Base-by-base conservation (phyloP, 2,797 vertebrate genomes). In the Mycteria americana region DNA sequence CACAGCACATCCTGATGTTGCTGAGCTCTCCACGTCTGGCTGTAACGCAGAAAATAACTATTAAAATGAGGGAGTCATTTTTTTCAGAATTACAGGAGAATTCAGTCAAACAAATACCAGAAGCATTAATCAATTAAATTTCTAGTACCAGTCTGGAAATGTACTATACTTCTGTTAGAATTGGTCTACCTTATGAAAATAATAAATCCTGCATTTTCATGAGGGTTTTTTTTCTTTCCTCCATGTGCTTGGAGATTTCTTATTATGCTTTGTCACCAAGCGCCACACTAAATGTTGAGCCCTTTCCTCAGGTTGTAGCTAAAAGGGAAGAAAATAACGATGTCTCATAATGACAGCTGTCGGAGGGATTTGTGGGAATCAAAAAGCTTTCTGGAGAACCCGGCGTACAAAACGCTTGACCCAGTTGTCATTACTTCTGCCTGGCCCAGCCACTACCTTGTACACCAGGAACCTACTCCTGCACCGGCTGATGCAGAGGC, bases 161-260 rank as follows among this genome's bases (percentile, higher is more conserved):
- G 33, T 69, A n/a, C 33, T 33, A 13, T 50, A 72, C 39, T 89
- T 95, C 86, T 76, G 21, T 75, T 86, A 92, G 57, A 95, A 88
- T 17, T 79, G 73, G 70, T 75, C 74, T 88, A 78, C 53, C 83
- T 96, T 94, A 96, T 96, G 96, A 96, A 97, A 95, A 95, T 94
- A 95, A 97, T 96, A 96, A 97, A 97, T 96, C 81, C 75, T 91
- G 57, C 41, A 45, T 77, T 96, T 96, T 95, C 88, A 92, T 76
- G 73, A 62, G 72, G 35, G 3, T 0, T 28, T 27, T 53, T 56
- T 30, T 37, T 46, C 30, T 78, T 59, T 6, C 37, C 60, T 82
- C 22, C n/a, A 18, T 0, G 2, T 56, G 21, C 48, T 80, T 75
- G 59, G 57, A 92, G 65, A 88, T 85, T 93, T 92, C 84, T 88